Percentiles rank a stretch among this genome's conserved stretches.
These are phyloP conservation scores for Triplophysa bombifrons DNA, from an alignment of 2,797 vertebrate species.

Conservation along the genomic window DNA sequence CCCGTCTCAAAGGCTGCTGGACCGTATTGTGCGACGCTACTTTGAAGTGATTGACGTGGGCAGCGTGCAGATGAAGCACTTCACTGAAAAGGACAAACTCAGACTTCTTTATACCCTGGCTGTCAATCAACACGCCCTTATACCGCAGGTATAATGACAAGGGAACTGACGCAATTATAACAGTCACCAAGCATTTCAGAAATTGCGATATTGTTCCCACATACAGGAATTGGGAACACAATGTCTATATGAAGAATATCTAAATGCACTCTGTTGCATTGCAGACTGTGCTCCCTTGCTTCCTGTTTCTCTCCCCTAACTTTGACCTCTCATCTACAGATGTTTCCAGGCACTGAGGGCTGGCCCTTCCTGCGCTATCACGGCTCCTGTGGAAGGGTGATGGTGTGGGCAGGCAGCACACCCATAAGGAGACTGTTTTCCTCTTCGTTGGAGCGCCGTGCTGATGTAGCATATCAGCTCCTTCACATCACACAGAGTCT, in stretches of 20 bases:
- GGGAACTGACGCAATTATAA: not conserved
- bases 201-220: not conserved
- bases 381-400: conserved; percentile 80
- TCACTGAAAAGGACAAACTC: conserved; percentile 78
- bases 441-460: conserved; percentile 66
- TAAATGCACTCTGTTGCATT: not conserved
- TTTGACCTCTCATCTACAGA: conserved; percentile 65
- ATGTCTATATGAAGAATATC: not conserved
- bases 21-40: conserved; percentile 81
- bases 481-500: conserved; percentile 76
- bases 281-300: not conserved
- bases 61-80: conserved; percentile 85
- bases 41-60: conserved; percentile 82
- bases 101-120: conserved; percentile 83
- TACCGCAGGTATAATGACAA: conserved; percentile 74
- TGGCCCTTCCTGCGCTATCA: conserved; percentile 85
- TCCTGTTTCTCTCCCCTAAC: conserved; percentile 22
- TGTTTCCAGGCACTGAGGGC: conserved; percentile 81
- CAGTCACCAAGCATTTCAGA: not conserved
- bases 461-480: conserved; percentile 80
- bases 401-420: conserved; percentile 75
- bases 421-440: conserved; percentile 71
- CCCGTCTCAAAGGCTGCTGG: conserved; percentile 81
- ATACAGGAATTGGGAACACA: not conserved
- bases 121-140: conserved; percentile 80